Evolutionary conservation across 1,140 invertebrate genomes (phyloP).

Genomic region (Hydropsyche tenuis): DNA sequence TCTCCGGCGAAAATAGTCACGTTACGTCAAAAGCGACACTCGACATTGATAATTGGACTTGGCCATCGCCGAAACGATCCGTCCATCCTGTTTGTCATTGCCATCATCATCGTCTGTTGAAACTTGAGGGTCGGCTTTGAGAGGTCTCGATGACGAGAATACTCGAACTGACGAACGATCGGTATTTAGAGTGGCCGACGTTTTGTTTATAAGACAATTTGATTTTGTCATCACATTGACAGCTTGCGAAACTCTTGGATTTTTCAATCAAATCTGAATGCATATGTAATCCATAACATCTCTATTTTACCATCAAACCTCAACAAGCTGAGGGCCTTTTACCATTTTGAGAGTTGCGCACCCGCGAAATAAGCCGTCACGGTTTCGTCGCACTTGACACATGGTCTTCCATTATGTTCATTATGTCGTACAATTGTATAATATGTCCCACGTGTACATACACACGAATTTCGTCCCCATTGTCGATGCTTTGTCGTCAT

Average conservation of each 20-base stretch:
- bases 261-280: neutral
- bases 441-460: neutral
- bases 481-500: neutral
- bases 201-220: too few relatives aligned
- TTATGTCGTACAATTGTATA: neutral
- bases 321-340: neutral
- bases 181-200: too few relatives aligned
- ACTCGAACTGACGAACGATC: too few relatives aligned
- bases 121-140: neutral
- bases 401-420: conserved; percentile 10
- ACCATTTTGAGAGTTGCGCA: neutral
- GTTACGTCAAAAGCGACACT: neutral
- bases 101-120: neutral
- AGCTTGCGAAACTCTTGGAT: neutral
- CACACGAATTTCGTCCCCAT: neutral
- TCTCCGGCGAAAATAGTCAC: neutral
- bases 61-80: neutral
- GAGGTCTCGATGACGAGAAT: too few relatives aligned
- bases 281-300: neutral
- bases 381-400: conserved; percentile 8
- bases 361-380: conserved; percentile 8
- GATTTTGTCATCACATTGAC: neutral
- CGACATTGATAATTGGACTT: neutral
- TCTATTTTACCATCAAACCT: too few relatives aligned
- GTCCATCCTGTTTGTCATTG: neutral